Evolutionary conservation across 2,113 vertebrate genomes (phyloP), one percentile per base, ranked within the genome.

Genomic region (Epinephelus cyanopodus): DNA sequence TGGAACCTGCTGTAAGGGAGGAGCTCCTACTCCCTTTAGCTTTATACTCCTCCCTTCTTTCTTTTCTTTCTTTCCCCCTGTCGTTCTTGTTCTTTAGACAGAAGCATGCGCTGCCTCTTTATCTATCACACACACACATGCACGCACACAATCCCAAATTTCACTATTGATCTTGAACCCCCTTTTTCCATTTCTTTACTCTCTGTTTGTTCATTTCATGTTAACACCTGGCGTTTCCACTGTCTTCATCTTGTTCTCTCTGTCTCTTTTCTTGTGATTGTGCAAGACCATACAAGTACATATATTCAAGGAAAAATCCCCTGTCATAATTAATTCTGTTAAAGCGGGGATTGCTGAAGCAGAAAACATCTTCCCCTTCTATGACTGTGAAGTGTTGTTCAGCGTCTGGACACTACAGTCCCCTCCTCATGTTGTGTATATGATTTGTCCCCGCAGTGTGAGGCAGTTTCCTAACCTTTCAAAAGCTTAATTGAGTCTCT

Each of bases 401-500:
- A 0, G 52, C 8, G 75, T 78, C 62, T 85, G 89, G 86, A 88
- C 90, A 72, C 50, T 58, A 21, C 47, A 74, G 50, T 68, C 19
- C 37, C 67, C 77, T 74, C 33, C 84, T 57, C 9, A 64, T 79
- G 72, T 87, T 78, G 52, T 67, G 61, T 69, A 42, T 86, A 23
- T 74, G 79, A 76, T 78, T 70, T 85, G 83, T 79, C 77, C 81
- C 76, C 19, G 58, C 47, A 77, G 86, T 75, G 81, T 83, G 70
- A 86, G 84, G 76, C 81, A 71, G 72, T 91, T 90, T 92, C 88
- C 89, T 87, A 91, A 92, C 91, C 88, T 92, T 89, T 93, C 85
- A 91, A 92, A 91, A 93, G 94, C 93, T 93, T 95, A 94, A 95
- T 95, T 92, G 90, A 95, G 92, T 91, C 94, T 92, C 83, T 90